phyloP scores from a whole-genome alignment of 2,797 vertebrate genomes.

The Macropodus opercularis region DNA sequence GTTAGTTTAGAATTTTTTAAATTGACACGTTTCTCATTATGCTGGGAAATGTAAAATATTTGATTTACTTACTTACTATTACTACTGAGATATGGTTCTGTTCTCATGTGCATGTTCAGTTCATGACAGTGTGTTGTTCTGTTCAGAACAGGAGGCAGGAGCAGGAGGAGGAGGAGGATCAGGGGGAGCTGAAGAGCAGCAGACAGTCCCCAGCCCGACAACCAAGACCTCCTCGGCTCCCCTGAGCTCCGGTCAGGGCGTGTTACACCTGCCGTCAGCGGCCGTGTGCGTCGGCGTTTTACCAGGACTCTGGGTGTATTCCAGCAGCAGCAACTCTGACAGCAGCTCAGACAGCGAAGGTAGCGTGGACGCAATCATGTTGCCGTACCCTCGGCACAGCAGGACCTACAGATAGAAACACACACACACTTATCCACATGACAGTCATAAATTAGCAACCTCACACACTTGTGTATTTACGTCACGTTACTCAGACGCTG shows the following conservation, averaged over 20 bases:
- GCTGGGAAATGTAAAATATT: too few species aligned
- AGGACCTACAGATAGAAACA: constrained; percentile 78
- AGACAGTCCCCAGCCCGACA: constrained; percentile 36
- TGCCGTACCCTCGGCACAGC: constrained; percentile 80
- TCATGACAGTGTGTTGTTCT: constrained; percentile 58
- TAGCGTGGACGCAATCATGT: constrained; percentile 92
- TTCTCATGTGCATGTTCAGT: neutral
- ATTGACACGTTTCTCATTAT: too few species aligned
- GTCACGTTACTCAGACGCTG: constrained; percentile 16
- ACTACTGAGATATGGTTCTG: neutral
- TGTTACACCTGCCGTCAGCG: constrained; percentile 90
- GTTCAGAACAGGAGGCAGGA: constrained; percentile 77
- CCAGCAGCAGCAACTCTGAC: constrained; percentile 96
- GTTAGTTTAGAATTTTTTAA: too few species aligned
- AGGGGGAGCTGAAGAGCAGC: constrained; percentile 70
- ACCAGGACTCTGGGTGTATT: constrained; percentile 93
- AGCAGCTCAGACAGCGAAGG: constrained; percentile 98
- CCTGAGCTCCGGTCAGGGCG: constrained; percentile 49
- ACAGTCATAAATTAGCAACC: constrained; percentile 23
- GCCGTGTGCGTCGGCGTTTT: constrained; percentile 96
- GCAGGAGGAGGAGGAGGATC: constrained; percentile 61
- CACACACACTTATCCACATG: constrained; percentile 6
- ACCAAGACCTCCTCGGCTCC: constrained; percentile 45
- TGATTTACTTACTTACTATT: too few species aligned
- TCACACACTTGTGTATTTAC: neutral